Evolutionary conservation across 2,113 vertebrate species (phyloP).

Genomic region (Ascaphus truei): DNA sequence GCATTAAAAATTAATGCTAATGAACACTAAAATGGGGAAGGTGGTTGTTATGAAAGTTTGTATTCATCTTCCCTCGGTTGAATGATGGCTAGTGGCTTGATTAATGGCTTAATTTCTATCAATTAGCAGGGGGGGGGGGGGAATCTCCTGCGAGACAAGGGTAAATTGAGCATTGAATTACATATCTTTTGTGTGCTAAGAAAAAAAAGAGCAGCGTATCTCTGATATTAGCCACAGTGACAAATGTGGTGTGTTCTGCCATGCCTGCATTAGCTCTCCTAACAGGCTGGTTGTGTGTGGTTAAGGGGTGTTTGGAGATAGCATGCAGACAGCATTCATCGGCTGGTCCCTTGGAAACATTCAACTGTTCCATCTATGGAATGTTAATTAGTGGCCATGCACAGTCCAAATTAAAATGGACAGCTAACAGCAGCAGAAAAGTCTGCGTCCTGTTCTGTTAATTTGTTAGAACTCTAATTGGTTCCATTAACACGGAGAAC

Average conservation of each 20-base stretch:
- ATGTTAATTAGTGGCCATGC: constrained; percentile 60
- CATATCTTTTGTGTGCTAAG: constrained; percentile 76
- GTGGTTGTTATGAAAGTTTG: constrained; percentile 99
- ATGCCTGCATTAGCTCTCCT: constrained; percentile 56
- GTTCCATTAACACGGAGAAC: background rate
- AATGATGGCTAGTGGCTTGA: constrained; percentile 99
- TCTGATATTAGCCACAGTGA: constrained; percentile 60
- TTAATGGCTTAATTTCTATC: constrained; percentile 99
- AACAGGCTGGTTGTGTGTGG: constrained; percentile 50
- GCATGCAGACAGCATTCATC: constrained; percentile 57
- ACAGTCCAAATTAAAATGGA: constrained; percentile 49
- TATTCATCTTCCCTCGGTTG: constrained; percentile 98
- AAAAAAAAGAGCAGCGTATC: constrained; percentile 53
- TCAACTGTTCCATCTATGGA: constrained; percentile 48
- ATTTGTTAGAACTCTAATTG: constrained; percentile 36
- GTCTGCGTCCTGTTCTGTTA: constrained; percentile 36
- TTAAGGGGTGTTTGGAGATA: constrained; percentile 62
- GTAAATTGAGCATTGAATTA: constrained; percentile 98
- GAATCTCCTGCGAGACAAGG: constrained; percentile 92
- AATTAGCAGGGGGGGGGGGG: constrained; percentile 94
- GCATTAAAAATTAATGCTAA: constrained; percentile 99
- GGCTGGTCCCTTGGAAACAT: constrained; percentile 47
- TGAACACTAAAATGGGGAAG: constrained; percentile 99
- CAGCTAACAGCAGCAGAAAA: constrained; percentile 41
- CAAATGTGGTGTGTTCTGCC: constrained; percentile 58